Base-by-base conservation (phyloP, 2,113 vertebrate species). In the Catharus minimus region DNA sequence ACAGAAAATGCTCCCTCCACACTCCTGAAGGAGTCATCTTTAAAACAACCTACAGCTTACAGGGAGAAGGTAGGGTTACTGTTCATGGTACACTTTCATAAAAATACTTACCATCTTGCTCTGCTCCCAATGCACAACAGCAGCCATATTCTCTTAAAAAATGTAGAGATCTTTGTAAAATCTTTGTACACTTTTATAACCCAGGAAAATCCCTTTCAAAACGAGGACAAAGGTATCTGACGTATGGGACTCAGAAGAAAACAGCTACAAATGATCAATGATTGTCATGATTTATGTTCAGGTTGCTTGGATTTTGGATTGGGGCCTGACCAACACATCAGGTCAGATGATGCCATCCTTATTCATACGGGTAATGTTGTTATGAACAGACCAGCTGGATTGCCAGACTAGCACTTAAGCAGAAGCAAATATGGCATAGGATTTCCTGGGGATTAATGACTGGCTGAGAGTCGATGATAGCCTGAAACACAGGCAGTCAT, bases 381-480 rank as follows among this genome's bases (percentile, higher is more conserved):
- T 75, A 90, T 5, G 69, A 78, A 46, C 22, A 90, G 69, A 86
- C 26, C 82, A 81, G 69, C 60, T 82, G 50, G 66, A 82, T 85
- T 94, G 85, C 47, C 89, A 91, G 82, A 91, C 77, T 41, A 95
- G 83, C 67, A 92, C 78, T 96, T 96, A 95, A 83, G 67, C 65
- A 94, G 65, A 94, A 95, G 95, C 81, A 86, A 96, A 95, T 95
- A 95, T 71, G 68, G 88, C 91, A 95, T 21, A 88, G 94, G 94
- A 94, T 96, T 97, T 97, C 88, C 94, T 95, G 76, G 38, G 91
- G 82, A 94, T 96, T 94, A 96, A 93, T 86, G 92, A 89, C 78
- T 92, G 55, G 80, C 78, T 94, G 74, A 85, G 93, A 91, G 86
- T 79, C 97, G 91, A 80, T 97, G 91, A 97, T 82, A 92, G 74